Conservation (phyloP, 2,797 vertebrate genomes). For the Myotis planiceps region DNA sequence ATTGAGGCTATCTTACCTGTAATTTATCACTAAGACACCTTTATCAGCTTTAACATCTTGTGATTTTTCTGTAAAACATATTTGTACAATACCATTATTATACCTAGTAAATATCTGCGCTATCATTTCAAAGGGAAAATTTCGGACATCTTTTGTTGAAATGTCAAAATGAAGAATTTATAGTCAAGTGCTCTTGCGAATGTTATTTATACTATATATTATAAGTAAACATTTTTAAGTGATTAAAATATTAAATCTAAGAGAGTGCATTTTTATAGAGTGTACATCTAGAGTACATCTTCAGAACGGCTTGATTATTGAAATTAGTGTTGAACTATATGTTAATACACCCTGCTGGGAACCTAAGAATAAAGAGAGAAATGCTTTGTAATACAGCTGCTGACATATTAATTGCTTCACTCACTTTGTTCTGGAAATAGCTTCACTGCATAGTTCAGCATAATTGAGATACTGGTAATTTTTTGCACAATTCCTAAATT, state of each 20-base stretch:
- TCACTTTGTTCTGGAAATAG: slow-evolving; percentile 76
- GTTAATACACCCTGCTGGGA: slow-evolving; percentile 42
- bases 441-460: slow-evolving; percentile 47
- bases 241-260: slow-evolving; percentile 30
- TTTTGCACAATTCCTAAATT: slow-evolving; percentile 51
- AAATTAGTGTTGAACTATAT: slow-evolving; percentile 65
- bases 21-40: neutral
- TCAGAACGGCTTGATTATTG: slow-evolving; percentile 43
- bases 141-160: neutral
- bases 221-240: slow-evolving; percentile 47
- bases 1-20: neutral
- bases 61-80: slow-evolving; percentile 18
- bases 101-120: neutral
- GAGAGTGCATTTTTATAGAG: slow-evolving; percentile 42
- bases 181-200: neutral
- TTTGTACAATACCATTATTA: neutral
- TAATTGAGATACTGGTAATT: slow-evolving; percentile 67
- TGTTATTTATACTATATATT: slow-evolving; percentile 14
- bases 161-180: slow-evolving; percentile 43
- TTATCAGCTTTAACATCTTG: neutral
- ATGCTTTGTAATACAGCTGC: slow-evolving; percentile 69
- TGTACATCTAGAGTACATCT: neutral
- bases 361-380: slow-evolving; percentile 62
- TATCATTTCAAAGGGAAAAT: slow-evolving; percentile 50
- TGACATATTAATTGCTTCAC: slow-evolving; percentile 77